Base-by-base conservation (phyloP, 2,113 vertebrate genomes). In the Tamias sibiricus region DNA sequence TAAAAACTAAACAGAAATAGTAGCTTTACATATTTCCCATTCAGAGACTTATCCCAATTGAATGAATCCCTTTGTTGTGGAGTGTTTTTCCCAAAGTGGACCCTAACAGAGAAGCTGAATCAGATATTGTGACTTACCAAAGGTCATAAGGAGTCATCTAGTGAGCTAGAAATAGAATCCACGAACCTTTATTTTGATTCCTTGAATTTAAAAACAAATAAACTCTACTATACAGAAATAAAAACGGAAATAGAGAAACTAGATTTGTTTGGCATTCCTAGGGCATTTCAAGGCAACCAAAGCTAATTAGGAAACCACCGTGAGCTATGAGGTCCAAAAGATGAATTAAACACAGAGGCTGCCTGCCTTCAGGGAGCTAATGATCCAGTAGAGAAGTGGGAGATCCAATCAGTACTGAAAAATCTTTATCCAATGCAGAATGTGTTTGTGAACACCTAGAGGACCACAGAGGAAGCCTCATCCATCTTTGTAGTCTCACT, bases 1-100 rank as follows among this genome's bases (percentile, higher is more conserved):
- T 97, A 76, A 92, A 97, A 97, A 93, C 90, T 95, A 96, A 96
- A 85, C 95, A 96, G 86, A 96, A 97, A 94, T 95, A 92, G 42
- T 97, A 95, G 68, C 72, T 97, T 83, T 97, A 91, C 81, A 93
- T 97, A 95, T 83, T 96, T 96, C 85, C 83, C 94, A 96, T 97
- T 97, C 94, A 97, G 97, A 96, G 76, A 88, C 77, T 92, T 91
- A 85, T 59, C 84, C 81, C 74, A 95, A 75, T 75, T 98, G 82
- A 97, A 97, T 97, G 94, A 95, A 91, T 96, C 49, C 86, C 85
- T 97, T 95, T 97, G 94, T 97, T 42, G 0, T 44, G 62, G 74
- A 87, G 64, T 94, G 82, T 90, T 96, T 97, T 95, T 89, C 80
- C 74, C 84, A 52, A 93, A 95, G 96, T 54, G 2, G 72, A 52